Percentiles rank a stretch among this genome's conserved stretches.
These are phyloP conservation scores for Macrotis lagotis DNA, from an alignment of 2,113 vertebrate species.

Conservation along the genomic window DNA sequence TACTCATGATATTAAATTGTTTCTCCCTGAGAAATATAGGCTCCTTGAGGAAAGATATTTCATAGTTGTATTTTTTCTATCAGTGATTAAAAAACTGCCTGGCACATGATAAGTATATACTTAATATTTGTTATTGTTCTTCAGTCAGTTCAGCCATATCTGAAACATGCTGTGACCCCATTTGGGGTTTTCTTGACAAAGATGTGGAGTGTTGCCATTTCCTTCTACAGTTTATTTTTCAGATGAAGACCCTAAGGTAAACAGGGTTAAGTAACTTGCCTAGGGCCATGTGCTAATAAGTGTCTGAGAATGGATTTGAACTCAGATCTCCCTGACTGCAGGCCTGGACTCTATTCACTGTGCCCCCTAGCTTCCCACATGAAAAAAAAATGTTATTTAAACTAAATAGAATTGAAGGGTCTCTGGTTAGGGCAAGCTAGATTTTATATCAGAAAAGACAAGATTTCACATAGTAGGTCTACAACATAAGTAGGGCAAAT, in stretches of 20 bases:
- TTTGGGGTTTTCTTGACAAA: neutral
- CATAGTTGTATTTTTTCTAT: neutral
- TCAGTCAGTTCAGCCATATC: no score
- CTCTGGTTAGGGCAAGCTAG: neutral
- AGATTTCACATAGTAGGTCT: neutral
- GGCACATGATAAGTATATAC: no score
- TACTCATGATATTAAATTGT: no score
- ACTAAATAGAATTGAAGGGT: neutral
- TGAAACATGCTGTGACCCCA: no score
- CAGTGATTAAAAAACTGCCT: neutral
- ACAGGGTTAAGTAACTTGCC: neutral
- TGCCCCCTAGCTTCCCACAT: neutral
- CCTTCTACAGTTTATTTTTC: neutral
- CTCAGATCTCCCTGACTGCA: neutral
- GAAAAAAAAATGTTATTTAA: neutral
- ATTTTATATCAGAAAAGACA: neutral
- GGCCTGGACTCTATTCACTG: neutral
- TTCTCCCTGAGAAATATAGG: neutral
- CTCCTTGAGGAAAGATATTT: neutral
- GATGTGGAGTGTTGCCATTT: neutral
- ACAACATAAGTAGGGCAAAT: constrained; percentile 25
- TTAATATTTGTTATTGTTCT: no score
- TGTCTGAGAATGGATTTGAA: neutral
- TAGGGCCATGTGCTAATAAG: neutral
- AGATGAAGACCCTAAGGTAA: neutral